Evolutionary conservation across 2,888 invertebrate genomes (phyloP).

Genomic region (Dinocampus coccinellae): DNA sequence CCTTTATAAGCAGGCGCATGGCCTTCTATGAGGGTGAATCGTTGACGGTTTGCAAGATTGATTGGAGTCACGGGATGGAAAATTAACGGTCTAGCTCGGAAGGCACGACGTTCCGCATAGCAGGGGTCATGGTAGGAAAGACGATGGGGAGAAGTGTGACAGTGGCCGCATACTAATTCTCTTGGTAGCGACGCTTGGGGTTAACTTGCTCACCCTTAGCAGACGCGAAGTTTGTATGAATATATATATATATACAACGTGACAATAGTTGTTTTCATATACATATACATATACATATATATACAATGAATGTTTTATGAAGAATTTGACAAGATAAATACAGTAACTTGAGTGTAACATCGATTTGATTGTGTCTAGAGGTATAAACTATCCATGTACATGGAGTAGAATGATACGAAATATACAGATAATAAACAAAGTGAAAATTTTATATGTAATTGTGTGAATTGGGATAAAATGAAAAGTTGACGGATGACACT

Average conservation of each 20-base stretch:
- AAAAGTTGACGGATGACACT: constrained; percentile 53
- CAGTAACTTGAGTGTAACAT: not conserved
- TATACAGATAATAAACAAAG: not conserved
- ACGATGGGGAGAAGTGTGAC: constrained; percentile 54
- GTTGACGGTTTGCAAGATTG: constrained; percentile 66
- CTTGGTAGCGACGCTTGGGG: constrained; percentile 3
- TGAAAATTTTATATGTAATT: not conserved
- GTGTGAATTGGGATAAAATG: constrained; percentile 3
- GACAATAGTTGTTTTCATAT: not conserved
- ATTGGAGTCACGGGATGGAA: constrained; percentile 69
- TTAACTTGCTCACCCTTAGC: constrained; percentile 1
- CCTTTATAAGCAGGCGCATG: constrained; percentile 22
- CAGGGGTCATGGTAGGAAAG: constrained; percentile 11
- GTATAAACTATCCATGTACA: not conserved
- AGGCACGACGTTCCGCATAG: constrained; percentile 19
- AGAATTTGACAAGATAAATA: not conserved
- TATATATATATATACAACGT: not conserved
- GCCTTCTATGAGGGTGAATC: constrained; percentile 50
- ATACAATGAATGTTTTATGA: not conserved
- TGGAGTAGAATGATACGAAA: not conserved
- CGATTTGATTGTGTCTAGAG: not conserved
- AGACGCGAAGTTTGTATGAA: not conserved
- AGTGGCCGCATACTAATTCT: constrained; percentile 65
- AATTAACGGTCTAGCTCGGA: constrained; percentile 65
- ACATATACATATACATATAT: not conserved